Conservation (phyloP, 2,797 vertebrate species). For the Enteromius afrohamiltoni region DNA sequence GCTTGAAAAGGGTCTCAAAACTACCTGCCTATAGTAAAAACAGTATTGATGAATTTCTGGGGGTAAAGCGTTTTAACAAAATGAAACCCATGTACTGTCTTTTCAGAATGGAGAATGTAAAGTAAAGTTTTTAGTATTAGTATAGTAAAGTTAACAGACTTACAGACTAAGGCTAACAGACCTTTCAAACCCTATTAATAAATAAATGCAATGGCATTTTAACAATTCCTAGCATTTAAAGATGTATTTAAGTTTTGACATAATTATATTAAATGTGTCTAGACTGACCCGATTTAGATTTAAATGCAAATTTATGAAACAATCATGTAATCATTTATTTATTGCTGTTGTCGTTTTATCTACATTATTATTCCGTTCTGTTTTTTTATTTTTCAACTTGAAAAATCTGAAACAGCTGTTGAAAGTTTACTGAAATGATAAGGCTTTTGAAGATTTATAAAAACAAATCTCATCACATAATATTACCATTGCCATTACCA, state of each 20-base stretch:
- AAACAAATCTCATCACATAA: not conserved
- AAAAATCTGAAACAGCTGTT: not conserved
- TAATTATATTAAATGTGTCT: not conserved
- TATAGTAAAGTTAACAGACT: too few species aligned
- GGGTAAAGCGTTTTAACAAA: not conserved
- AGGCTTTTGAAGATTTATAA: not conserved
- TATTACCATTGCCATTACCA: not conserved
- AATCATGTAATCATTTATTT: not conserved
- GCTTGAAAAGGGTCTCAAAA: constrained; percentile 48
- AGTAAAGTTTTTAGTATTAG: not conserved
- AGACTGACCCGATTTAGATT: not conserved
- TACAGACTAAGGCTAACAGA: not conserved
- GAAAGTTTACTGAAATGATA: not conserved
- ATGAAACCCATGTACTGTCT: not conserved
- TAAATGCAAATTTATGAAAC: not conserved
- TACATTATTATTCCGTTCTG: too few species aligned
- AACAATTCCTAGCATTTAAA: not conserved
- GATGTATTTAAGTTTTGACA: not conserved
- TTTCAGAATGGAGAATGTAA: not conserved
- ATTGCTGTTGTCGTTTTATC: not conserved
- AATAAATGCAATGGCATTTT: not conserved
- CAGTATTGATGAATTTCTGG: not conserved
- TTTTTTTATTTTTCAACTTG: not conserved
- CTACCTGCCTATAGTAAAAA: constrained; percentile 16
- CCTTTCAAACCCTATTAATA: too few species aligned